phyloP scores from a whole-genome alignment of 2,113 vertebrate species.

The Cottus gobio region DNA sequence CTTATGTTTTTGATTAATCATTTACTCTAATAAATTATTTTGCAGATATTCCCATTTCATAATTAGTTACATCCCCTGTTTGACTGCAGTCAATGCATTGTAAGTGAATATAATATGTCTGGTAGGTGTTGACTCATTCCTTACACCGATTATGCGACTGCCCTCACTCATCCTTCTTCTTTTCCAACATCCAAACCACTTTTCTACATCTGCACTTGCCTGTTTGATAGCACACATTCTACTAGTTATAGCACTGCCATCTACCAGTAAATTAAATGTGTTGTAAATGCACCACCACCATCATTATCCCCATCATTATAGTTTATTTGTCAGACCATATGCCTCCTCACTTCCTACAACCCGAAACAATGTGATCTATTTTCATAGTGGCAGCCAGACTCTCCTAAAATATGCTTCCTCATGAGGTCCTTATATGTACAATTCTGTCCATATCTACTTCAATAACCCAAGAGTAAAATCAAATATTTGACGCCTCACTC shows the following conservation, averaged over 20 bases:
- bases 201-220: conserved; percentile 1
- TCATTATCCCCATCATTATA: conserved; percentile 7
- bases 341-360: conserved; percentile 16
- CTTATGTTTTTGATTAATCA: not conserved
- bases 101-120: not conserved
- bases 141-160: conserved; percentile 15
- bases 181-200: conserved; percentile 3
- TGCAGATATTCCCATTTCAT: not conserved
- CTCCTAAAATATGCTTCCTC: not conserved
- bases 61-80: not conserved
- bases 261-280: conserved; percentile 2
- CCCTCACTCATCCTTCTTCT: conserved; percentile 12
- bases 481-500: not conserved
- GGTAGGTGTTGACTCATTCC: not conserved
- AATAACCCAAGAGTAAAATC: not conserved
- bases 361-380: conserved; percentile 24
- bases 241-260: not conserved
- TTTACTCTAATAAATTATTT: not conserved
- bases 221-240: conserved; percentile 3
- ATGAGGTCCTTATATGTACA: not conserved
- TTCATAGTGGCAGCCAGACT: conserved; percentile 12
- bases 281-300: not conserved
- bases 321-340: not conserved
- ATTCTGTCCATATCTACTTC: conserved; percentile 8
- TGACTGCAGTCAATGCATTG: not conserved